Percentiles rank a stretch among this genome's conserved stretches.
Conservation (phyloP, 2,888 invertebrate species). For the Cataglyphis livida region DNA sequence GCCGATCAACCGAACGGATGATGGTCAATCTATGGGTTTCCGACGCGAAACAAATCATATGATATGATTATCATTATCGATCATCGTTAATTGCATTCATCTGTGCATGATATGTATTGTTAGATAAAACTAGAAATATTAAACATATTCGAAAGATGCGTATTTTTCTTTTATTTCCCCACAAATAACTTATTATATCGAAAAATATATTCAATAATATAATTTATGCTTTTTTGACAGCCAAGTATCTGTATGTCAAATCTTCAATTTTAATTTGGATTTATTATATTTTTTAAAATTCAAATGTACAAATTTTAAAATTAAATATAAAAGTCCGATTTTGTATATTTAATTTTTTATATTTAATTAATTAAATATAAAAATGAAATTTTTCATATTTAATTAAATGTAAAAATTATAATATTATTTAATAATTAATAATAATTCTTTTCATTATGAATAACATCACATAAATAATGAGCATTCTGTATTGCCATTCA, state of each 20-base stretch:
- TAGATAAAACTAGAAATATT: not conserved
- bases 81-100: constrained; percentile 9
- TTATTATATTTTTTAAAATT: not conserved
- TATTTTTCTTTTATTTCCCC: not conserved
- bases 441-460: not conserved
- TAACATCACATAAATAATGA: not conserved
- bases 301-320: not conserved
- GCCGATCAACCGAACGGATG: constrained; percentile 8
- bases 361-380: not conserved
- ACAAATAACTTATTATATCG: not conserved
- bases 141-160: not conserved
- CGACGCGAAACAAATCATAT: constrained; percentile 34
- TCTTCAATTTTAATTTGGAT: not conserved
- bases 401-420: not conserved
- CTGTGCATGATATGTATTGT: not conserved
- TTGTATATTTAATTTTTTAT: not conserved
- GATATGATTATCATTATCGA: constrained; percentile 35
- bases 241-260: not conserved
- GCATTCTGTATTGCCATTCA: not conserved
- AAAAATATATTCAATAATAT: not conserved
- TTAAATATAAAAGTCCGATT: not conserved
- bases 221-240: not conserved
- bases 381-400: not conserved
- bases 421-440: not conserved
- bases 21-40: constrained; percentile 2